Conservation (phyloP, 2,797 vertebrate species). For the Epinephelus awoara region DNA sequence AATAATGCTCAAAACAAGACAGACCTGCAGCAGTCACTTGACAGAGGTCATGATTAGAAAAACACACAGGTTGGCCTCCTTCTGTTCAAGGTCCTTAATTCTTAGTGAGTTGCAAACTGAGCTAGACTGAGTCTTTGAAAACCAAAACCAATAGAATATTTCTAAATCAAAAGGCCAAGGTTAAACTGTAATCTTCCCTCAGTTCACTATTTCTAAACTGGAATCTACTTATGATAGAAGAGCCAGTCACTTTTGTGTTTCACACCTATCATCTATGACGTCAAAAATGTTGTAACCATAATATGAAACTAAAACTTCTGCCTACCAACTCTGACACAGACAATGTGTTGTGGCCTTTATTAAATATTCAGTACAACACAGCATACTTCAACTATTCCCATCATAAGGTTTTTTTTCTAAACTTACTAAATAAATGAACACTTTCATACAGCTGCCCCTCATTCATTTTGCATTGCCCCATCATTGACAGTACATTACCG, state of each 20-base stretch:
- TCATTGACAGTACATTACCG: conserved; percentile 62
- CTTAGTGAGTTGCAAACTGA: background rate
- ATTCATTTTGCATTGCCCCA: background rate
- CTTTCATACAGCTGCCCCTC: background rate
- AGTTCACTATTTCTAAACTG: background rate
- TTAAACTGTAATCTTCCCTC: background rate
- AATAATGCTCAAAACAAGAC: conserved; percentile 2
- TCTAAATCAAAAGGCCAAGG: background rate
- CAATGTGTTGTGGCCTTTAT: background rate
- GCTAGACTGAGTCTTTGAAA: background rate
- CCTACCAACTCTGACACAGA: background rate
- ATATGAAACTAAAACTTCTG: background rate
- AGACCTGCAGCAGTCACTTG: background rate
- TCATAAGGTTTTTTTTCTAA: background rate
- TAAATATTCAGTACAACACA: background rate
- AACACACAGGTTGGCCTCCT: background rate
- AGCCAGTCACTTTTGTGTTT: background rate
- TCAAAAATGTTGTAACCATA: background rate
- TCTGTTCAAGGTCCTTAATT: background rate
- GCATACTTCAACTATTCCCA: background rate
- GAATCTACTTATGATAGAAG: background rate
- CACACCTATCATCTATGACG: background rate
- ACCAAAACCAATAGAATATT: background rate
- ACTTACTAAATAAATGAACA: conserved; percentile 10
- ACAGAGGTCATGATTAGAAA: conserved; percentile 8